Evolutionary conservation across 2,888 invertebrate species (phyloP), one percentile per base, ranked within the genome.

Genomic region (Cremastinae sp.): DNA sequence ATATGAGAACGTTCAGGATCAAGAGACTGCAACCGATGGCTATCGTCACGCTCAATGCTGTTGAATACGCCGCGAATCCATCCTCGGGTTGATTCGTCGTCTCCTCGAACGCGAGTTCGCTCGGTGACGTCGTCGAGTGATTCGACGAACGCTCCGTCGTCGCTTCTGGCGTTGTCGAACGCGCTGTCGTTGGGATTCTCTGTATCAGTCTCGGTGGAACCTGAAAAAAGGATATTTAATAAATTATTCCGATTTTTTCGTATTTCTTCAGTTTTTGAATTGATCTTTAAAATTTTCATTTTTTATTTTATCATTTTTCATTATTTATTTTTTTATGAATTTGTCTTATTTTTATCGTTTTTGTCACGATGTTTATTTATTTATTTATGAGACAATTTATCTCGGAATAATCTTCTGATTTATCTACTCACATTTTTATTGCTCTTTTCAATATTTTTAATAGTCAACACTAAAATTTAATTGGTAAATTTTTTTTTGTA

Each of bases 1-100:
- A 98, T 86, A 98, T 97, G 28, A 98, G 91, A 53, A 98, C 96
- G 88, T 98, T 98, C 2, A 98, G 91, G 84, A 98, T 96, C 18
- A 98, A 92, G 74, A 98, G 90, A 2, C 97, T 97, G 87, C 97
- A 97, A 43, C 98, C 98, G 79, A 98, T 97, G 56, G 97, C 98
- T 82, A 98, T 97, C 14, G 97, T 97, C 0, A 97, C 96, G 89
- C 96, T 96, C 10, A 97, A 90, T 1, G 97, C 97, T 2, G 97
- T 97, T 0, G 96, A 96, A 85, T 97, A 97, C 0, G 96, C 96
- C 0, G 96, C 96, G 83, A 96, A 97, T 0, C 96, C 96, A 80
- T 96, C 96, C 87, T 96, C 96, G n/a, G 94, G 94, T 59, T 82
- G 87, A 39, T 74, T 80, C 53, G 86, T 89, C 47, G 86, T 86